Evolutionary conservation across 1,140 invertebrate genomes (phyloP).

Genomic region (Oedothorax gibbosus): DNA sequence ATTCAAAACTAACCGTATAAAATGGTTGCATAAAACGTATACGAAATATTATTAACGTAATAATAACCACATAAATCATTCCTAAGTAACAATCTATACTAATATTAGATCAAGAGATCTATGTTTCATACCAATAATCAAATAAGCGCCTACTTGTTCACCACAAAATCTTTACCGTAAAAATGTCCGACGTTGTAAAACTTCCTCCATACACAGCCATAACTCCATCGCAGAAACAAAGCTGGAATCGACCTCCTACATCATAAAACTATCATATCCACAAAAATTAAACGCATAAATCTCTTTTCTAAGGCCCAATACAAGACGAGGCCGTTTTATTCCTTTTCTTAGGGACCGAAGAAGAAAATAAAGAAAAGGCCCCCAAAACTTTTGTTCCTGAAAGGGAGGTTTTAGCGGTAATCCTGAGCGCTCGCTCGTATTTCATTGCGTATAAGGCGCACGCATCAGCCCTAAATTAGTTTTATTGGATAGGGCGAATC

Average conservation of each 20-base stretch:
- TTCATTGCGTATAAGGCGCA: constrained; percentile 55
- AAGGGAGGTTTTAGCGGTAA: constrained; percentile 47
- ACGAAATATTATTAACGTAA: too few species aligned
- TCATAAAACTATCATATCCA: constrained; percentile 60
- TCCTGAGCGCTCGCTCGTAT: constrained; percentile 36
- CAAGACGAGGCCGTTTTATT: constrained; percentile 40
- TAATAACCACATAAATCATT: too few species aligned
- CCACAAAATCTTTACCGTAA: too few species aligned
- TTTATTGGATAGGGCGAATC: constrained; percentile 58
- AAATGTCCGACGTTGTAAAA: too few species aligned
- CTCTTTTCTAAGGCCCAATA: background rate
- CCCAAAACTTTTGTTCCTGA: constrained; percentile 22
- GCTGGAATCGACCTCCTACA: background rate
- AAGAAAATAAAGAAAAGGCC: background rate
- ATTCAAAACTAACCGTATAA: too few species aligned
- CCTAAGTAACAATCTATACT: too few species aligned
- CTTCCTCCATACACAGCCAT: too few species aligned
- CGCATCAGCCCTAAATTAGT: constrained; percentile 59
- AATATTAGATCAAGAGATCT: too few species aligned
- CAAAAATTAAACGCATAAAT: constrained; percentile 62
- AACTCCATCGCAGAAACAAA: too few species aligned
- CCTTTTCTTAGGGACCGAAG: background rate
- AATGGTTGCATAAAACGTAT: too few species aligned
- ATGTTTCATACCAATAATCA: too few species aligned
- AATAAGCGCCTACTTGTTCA: too few species aligned